phyloP scores from a whole-genome alignment of 2,113 vertebrate genomes.

The Pogonocichla stellata region DNA sequence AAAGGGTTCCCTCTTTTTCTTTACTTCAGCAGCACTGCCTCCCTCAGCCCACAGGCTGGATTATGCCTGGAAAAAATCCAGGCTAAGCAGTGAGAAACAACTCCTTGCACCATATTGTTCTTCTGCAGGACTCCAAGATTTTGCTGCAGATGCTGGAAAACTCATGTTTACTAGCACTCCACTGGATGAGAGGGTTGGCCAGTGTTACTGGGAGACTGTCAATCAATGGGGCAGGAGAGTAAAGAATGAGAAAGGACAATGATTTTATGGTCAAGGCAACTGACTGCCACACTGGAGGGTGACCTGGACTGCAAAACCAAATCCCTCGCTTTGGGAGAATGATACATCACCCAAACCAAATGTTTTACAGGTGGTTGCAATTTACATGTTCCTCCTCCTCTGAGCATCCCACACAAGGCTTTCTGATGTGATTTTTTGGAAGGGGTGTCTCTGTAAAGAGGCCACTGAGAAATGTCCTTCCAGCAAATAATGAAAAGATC shows the following conservation, averaged over 20 bases:
- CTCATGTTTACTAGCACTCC: neutral
- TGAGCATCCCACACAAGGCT: neutral
- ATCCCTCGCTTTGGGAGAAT: neutral
- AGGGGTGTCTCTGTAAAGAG: neutral
- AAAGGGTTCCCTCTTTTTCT: neutral
- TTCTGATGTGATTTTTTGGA: neutral
- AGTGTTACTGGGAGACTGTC: rapidly evolving
- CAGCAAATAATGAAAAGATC: neutral
- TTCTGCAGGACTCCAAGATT: neutral
- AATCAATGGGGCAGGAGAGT: neutral
- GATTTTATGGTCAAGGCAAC: neutral
- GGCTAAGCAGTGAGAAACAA: neutral
- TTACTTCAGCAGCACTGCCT: neutral
- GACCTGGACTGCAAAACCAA: neutral
- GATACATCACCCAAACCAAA: neutral
- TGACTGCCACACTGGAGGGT: neutral
- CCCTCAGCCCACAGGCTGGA: neutral
- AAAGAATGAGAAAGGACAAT: neutral
- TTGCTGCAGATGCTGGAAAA: neutral
- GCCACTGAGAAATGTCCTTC: neutral
- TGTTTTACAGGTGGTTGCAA: neutral
- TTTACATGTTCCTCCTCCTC: neutral
- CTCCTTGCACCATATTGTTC: neutral
- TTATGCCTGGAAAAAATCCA: neutral
- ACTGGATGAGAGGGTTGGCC: neutral